These are phyloP conservation scores for Tipula vernalis DNA, from an alignment of 2,888 invertebrate species.

Conservation along the genomic window DNA sequence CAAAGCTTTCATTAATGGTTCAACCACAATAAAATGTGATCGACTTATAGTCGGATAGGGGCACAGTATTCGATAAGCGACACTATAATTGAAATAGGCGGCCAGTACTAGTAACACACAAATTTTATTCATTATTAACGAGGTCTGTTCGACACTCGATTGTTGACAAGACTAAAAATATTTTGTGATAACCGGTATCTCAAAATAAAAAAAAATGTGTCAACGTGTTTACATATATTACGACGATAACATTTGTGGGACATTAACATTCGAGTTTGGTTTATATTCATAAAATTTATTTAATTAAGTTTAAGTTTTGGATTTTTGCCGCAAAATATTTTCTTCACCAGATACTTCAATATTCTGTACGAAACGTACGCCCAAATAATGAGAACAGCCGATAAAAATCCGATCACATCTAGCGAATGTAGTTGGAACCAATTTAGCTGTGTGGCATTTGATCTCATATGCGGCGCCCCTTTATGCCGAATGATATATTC, in stretches of 20 bases:
- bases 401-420: slow-evolving; percentile 25
- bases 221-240: too few relatives aligned
- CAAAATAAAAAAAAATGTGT: too few relatives aligned
- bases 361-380: background rate
- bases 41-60: background rate
- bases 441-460: slow-evolving; percentile 31
- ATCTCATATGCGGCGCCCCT: slow-evolving; percentile 35
- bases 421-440: slow-evolving; percentile 35
- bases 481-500: slow-evolving; percentile 38
- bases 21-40: background rate
- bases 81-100: background rate
- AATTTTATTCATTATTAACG: background rate
- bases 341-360: background rate
- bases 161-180: background rate
- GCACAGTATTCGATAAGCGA: background rate
- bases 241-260: too few relatives aligned
- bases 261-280: too few relatives aligned
- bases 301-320: background rate
- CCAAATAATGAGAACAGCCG: background rate
- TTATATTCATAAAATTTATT: too few relatives aligned
- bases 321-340: background rate
- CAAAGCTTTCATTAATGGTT: background rate
- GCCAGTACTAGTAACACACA: background rate
- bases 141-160: background rate
- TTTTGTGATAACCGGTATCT: background rate